Percentiles rank a stretch among this genome's conserved stretches.
phyloP scores from a whole-genome alignment of 2,113 vertebrate species.

The Ictidomys tridecemlineatus region DNA sequence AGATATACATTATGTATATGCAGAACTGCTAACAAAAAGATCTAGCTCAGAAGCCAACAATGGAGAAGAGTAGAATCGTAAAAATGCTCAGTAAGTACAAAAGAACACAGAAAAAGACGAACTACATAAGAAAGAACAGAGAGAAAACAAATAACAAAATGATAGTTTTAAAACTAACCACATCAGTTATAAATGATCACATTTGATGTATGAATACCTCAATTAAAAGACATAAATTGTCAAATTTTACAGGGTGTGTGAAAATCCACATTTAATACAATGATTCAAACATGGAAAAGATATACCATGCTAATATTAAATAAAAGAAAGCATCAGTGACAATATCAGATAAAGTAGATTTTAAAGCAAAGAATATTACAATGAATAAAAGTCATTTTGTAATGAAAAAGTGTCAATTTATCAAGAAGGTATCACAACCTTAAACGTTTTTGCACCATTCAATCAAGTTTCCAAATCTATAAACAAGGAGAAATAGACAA shows the following conservation, averaged over 20 bases:
- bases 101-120: not conserved
- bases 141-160: constrained; percentile 21
- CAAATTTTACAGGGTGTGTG: not conserved
- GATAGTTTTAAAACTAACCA: not conserved
- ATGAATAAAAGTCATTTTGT: not conserved
- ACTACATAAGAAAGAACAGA: not conserved
- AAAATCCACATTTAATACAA: not conserved
- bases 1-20: not conserved
- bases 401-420: constrained; percentile 8
- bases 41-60: not conserved
- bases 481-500: not conserved
- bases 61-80: not conserved
- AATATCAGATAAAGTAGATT: not conserved
- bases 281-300: not conserved
- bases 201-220: not conserved
- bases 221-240: not conserved
- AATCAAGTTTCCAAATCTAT: not conserved
- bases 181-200: not conserved
- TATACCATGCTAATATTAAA: not conserved
- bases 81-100: not conserved
- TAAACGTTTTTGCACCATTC: not conserved
- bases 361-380: not conserved
- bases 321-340: not conserved
- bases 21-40: not conserved
- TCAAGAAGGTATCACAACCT: not conserved